These are phyloP conservation scores for Rallus limicola DNA, from an alignment of 2,113 vertebrate species.

Conservation along the genomic window DNA sequence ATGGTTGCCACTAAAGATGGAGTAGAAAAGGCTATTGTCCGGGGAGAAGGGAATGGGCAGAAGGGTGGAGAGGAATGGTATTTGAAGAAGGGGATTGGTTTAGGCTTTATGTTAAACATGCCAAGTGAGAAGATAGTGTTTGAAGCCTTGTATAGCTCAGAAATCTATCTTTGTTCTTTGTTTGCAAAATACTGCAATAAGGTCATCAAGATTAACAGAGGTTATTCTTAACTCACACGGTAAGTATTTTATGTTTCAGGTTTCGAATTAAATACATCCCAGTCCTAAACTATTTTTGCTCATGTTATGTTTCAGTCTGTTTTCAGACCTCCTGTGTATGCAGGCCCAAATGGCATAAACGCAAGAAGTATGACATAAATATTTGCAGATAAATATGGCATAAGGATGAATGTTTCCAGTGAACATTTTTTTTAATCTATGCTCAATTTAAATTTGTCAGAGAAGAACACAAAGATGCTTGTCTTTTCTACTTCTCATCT, in stretches of 20 bases:
- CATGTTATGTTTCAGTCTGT: background rate
- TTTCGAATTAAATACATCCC: background rate
- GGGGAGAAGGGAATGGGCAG: background rate
- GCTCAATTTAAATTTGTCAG: background rate
- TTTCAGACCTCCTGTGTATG: background rate
- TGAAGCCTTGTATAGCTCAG: background rate
- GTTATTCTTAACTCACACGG: background rate
- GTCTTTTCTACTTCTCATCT: background rate
- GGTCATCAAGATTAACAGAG: background rate
- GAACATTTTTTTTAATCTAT: background rate
- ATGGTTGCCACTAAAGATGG: background rate
- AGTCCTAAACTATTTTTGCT: background rate
- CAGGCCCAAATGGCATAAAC: background rate
- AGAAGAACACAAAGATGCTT: background rate
- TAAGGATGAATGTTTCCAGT: background rate
- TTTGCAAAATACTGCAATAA: background rate
- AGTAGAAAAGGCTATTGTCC: background rate
- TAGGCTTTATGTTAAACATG: background rate
- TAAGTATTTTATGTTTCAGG: background rate
- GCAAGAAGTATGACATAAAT: slow-evolving; percentile 7
- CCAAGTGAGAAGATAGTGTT: background rate
- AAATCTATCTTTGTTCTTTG: background rate
- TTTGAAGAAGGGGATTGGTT: background rate
- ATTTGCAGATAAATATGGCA: background rate
- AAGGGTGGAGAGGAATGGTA: background rate